phyloP scores from a whole-genome alignment of 1,140 invertebrate genomes.

The Zophobas morio region DNA sequence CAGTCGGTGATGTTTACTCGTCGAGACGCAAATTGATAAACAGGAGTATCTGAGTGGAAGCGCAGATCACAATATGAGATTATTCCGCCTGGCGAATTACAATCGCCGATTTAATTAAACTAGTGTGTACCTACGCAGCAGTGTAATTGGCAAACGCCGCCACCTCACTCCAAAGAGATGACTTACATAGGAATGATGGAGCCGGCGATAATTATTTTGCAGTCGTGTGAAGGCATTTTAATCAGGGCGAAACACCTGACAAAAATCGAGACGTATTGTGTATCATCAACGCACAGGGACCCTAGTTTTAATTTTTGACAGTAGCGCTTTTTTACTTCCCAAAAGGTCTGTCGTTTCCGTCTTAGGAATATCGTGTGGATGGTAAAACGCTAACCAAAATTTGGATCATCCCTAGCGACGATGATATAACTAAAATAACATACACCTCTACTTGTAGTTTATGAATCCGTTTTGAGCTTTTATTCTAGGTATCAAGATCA shows the following conservation, averaged over 20 bases:
- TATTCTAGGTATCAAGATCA: too few species aligned
- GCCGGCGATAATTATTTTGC: slow-evolving; percentile 30
- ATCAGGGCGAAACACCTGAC: slow-evolving; percentile 21
- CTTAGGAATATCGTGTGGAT: too few species aligned
- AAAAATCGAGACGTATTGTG: not conserved
- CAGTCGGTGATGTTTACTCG: slow-evolving; percentile 45
- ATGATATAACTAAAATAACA: too few species aligned
- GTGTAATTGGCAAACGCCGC: slow-evolving; percentile 53
- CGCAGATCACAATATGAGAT: slow-evolving; percentile 54
- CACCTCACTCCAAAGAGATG: slow-evolving; percentile 40
- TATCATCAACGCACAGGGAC: too few species aligned
- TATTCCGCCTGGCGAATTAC: slow-evolving; percentile 51
- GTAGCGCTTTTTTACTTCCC: too few species aligned
- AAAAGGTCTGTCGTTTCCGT: too few species aligned
- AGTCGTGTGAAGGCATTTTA: slow-evolving; percentile 16
- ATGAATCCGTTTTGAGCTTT: too few species aligned
- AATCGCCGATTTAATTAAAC: slow-evolving; percentile 56
- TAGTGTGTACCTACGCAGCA: slow-evolving; percentile 51
- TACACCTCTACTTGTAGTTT: too few species aligned
- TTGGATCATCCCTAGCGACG: too few species aligned
- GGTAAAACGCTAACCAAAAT: too few species aligned
- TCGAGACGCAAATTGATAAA: slow-evolving; percentile 54
- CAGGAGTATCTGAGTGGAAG: slow-evolving; percentile 51
- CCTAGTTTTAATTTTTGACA: too few species aligned
- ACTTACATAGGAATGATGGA: slow-evolving; percentile 39